phyloP scores from a whole-genome alignment of 2,113 vertebrate genomes.

The Perccottus glenii region DNA sequence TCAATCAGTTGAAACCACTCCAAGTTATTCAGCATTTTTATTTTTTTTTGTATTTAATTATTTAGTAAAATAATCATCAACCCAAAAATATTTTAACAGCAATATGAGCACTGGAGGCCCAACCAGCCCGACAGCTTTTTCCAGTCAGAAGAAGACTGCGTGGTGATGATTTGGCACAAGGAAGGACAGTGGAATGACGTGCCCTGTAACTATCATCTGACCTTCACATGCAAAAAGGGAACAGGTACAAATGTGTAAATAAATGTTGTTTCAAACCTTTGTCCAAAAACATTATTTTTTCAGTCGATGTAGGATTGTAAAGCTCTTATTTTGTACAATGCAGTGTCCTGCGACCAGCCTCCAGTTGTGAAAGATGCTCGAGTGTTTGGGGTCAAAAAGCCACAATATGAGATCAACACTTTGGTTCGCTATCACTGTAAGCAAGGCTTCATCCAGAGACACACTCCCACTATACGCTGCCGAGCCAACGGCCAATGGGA shows the following conservation, averaged over 20 bases:
- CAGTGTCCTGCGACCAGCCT: slow-evolving; percentile 92
- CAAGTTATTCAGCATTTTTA: neutral
- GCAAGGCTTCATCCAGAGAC: slow-evolving; percentile 92
- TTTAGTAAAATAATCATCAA: neutral
- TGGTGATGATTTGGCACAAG: slow-evolving; percentile 97
- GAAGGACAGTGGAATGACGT: slow-evolving; percentile 95
- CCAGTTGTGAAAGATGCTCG: slow-evolving; percentile 89
- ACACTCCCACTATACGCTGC: slow-evolving; percentile 90
- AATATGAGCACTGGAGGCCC: slow-evolving; percentile 96
- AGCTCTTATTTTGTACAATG: neutral
- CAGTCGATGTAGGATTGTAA: no score
- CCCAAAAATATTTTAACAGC: slow-evolving; percentile 72
- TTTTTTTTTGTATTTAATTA: neutral
- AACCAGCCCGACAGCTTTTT: slow-evolving; percentile 98
- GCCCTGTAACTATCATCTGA: slow-evolving; percentile 95
- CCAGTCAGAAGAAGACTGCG: slow-evolving; percentile 93
- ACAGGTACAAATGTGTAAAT: slow-evolving; percentile 81
- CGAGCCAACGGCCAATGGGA: slow-evolving; percentile 91
- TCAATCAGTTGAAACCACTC: neutral
- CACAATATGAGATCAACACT: slow-evolving; percentile 92
- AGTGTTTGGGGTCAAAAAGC: slow-evolving; percentile 88
- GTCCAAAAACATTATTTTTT: no score
- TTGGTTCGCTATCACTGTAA: slow-evolving; percentile 94
- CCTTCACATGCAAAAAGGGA: slow-evolving; percentile 98
- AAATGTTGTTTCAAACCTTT: no score